phyloP scores from a whole-genome alignment of 2,888 invertebrate genomes.

The Parelbella ahira region DNA sequence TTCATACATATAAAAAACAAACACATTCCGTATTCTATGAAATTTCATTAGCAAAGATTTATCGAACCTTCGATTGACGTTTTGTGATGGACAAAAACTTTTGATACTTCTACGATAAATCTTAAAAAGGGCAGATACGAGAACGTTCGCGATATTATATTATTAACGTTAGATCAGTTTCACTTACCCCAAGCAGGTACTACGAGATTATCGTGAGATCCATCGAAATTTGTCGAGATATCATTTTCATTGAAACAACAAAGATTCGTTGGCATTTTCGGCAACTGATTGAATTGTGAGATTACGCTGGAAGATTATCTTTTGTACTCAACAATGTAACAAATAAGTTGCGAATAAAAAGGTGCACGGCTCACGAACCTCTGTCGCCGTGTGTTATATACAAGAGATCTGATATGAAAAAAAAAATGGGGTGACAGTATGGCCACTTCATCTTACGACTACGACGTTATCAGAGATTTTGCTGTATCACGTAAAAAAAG shows the following conservation, averaged over 20 bases:
- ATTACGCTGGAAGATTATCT: constrained; percentile 9
- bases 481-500: too few species aligned
- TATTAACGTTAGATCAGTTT: constrained; percentile 20
- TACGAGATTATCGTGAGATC: constrained; percentile 24
- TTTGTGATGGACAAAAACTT: neutral
- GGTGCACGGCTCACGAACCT: constrained; percentile 1
- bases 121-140: neutral
- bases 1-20: too few species aligned
- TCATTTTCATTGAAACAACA: constrained; percentile 24
- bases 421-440: too few species aligned
- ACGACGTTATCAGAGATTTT: too few species aligned
- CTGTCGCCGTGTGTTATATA: too few species aligned
- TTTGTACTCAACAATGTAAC: constrained; percentile 7
- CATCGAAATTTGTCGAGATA: constrained; percentile 23
- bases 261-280: constrained; percentile 14
- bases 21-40: too few species aligned
- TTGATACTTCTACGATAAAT: constrained; percentile 1
- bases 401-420: too few species aligned
- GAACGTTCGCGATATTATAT: constrained; percentile 8
- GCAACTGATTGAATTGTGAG: constrained; percentile 19
- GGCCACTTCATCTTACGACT: too few species aligned
- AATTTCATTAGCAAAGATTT: too few species aligned
- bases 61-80: too few species aligned
- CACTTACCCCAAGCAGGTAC: constrained; percentile 21
- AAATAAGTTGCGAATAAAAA: constrained; percentile 10